Percentiles rank a stretch among this genome's conserved stretches.
Evolutionary conservation across 2,113 vertebrate genomes (phyloP).

Genomic region (Lepus americanus): DNA sequence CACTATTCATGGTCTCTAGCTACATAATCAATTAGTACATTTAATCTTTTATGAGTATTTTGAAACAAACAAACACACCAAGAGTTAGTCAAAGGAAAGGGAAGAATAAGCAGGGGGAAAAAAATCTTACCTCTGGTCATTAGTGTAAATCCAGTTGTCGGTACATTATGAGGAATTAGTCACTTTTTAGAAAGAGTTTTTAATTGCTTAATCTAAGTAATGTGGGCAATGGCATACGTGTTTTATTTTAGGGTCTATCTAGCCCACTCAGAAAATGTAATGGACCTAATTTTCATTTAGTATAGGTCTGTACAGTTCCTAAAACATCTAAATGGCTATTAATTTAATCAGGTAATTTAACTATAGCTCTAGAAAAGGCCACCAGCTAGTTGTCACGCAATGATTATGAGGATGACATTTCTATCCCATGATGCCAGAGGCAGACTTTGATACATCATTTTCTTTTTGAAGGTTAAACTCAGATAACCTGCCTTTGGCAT

Average conservation of each 20-base stretch:
- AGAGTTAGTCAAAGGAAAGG: conserved; percentile 42
- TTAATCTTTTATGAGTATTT: conserved; percentile 54
- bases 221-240: conserved; percentile 90
- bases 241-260: conserved; percentile 92
- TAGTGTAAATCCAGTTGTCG: conserved; percentile 83
- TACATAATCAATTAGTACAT: background rate
- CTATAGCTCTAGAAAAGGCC: conserved; percentile 95
- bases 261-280: conserved; percentile 91
- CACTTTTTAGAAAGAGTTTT: conserved; percentile 89
- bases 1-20: background rate
- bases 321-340: conserved; percentile 98
- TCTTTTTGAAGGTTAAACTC: conserved; percentile 99
- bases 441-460: conserved; percentile 99
- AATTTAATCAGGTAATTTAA: conserved; percentile 99
- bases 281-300: conserved; percentile 94
- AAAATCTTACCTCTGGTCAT: conserved; percentile 78
- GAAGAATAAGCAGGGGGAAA: conserved; percentile 56
- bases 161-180: conserved; percentile 87
- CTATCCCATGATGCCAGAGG: conserved; percentile 97
- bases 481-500: conserved; percentile 99
- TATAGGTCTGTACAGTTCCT: conserved; percentile 94
- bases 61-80: conserved; percentile 75
- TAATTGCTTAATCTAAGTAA: conserved; percentile 92
- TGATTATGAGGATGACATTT: conserved; percentile 99
- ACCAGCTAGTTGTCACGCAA: conserved; percentile 96